phyloP scores from a whole-genome alignment of 2,888 invertebrate species.

The Calameuta idolon region DNA sequence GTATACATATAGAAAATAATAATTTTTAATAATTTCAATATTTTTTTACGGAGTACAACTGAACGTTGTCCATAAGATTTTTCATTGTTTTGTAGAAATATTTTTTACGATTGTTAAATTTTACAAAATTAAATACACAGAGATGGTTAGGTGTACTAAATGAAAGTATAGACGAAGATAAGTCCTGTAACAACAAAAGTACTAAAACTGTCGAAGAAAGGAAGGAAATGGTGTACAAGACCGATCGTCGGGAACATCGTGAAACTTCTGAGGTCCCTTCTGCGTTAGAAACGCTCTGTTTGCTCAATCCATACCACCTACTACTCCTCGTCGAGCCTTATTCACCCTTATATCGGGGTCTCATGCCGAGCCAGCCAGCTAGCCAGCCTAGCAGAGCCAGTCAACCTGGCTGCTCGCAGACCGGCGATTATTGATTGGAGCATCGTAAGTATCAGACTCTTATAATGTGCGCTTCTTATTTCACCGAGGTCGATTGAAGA shows the following conservation, averaged over 20 bases:
- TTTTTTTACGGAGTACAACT: neutral
- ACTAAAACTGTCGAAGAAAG: neutral
- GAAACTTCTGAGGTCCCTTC: slow-evolving; percentile 30
- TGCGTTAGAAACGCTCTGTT: slow-evolving; percentile 42
- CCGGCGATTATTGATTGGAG: slow-evolving; percentile 36
- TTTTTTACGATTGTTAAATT: neutral
- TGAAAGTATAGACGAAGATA: neutral
- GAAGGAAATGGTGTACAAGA: neutral
- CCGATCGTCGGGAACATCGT: neutral
- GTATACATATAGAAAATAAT: neutral
- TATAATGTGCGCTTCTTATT: slow-evolving; percentile 32
- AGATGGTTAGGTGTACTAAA: neutral
- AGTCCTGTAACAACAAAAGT: neutral
- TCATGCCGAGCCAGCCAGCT: neutral
- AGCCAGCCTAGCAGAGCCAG: slow-evolving; percentile 14
- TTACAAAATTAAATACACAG: neutral
- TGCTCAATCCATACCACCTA: slow-evolving; percentile 44
- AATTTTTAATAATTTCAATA: neutral
- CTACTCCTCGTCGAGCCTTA: slow-evolving; percentile 23
- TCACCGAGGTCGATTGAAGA: slow-evolving; percentile 11
- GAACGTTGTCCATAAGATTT: neutral
- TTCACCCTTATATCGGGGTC: slow-evolving; percentile 27
- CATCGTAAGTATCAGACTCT: slow-evolving; percentile 36
- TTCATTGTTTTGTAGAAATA: neutral
- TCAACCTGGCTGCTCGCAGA: slow-evolving; percentile 30